Evolutionary conservation across 1,140 invertebrate genomes (phyloP).

Genomic region (Wiebesia pumilae): DNA sequence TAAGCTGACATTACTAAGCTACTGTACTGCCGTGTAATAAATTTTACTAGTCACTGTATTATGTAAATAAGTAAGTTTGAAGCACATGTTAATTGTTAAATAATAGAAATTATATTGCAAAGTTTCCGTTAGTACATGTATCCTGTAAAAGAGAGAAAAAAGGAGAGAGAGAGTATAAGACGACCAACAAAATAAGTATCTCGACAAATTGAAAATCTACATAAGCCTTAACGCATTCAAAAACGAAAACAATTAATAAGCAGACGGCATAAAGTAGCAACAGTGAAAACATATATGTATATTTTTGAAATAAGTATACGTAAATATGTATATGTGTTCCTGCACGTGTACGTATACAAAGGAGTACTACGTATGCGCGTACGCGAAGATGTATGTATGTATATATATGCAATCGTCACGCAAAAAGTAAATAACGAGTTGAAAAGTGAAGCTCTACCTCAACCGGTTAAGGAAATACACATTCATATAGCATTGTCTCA

Average conservation of each 20-base stretch:
- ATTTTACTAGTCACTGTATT: background rate
- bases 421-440: slow-evolving; percentile 29
- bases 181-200: background rate
- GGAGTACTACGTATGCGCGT: background rate
- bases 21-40: background rate
- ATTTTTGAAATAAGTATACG: background rate
- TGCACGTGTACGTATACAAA: background rate
- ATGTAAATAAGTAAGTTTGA: background rate
- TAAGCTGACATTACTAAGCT: background rate
- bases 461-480: slow-evolving; percentile 40
- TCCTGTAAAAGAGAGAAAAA: too few species aligned
- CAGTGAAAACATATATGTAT: background rate
- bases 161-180: background rate
- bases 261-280: background rate
- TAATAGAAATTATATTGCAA: slow-evolving; percentile 11
- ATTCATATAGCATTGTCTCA: slow-evolving; percentile 15
- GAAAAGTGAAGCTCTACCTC: background rate
- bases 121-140: background rate
- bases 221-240: background rate
- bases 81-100: background rate
- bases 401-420: background rate
- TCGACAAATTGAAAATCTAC: background rate
- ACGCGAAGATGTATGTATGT: background rate
- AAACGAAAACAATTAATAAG: background rate
- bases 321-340: background rate